These are phyloP conservation scores for Noctua janthina DNA, from an alignment of 2,888 invertebrate genomes.

Conservation along the genomic window DNA sequence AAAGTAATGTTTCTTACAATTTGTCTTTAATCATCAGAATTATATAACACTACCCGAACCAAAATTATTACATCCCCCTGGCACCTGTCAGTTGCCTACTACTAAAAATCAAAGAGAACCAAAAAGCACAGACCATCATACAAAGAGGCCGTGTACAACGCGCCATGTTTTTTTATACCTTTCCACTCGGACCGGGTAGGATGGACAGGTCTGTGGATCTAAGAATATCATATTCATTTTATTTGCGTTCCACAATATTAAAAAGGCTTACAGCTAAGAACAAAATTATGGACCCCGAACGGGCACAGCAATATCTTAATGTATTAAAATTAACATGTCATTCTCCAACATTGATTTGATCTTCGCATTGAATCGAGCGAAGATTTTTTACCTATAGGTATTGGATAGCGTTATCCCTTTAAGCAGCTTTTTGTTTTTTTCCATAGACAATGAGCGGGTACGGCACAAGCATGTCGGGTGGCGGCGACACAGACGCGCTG, in stretches of 20 bases:
- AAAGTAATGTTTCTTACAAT: no score
- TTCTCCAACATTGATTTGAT: background rate
- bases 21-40: no score
- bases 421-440: background rate
- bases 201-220: no score
- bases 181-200: no score
- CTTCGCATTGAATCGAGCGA: background rate
- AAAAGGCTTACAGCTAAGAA: background rate
- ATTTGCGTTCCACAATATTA: background rate
- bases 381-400: background rate
- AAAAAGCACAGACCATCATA: no score
- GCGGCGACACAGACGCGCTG: constrained; percentile 87
- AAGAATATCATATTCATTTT: background rate
- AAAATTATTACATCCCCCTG: no score
- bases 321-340: background rate
- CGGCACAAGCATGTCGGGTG: constrained; percentile 77
- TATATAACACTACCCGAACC: no score
- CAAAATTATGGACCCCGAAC: background rate
- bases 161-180: no score
- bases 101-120: no score
- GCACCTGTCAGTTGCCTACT: no score
- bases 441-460: constrained; percentile 86
- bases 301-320: background rate
- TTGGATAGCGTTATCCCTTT: background rate
- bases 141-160: no score